Conservation (phyloP, 1,140 invertebrate species). For the Ips nitidus region DNA sequence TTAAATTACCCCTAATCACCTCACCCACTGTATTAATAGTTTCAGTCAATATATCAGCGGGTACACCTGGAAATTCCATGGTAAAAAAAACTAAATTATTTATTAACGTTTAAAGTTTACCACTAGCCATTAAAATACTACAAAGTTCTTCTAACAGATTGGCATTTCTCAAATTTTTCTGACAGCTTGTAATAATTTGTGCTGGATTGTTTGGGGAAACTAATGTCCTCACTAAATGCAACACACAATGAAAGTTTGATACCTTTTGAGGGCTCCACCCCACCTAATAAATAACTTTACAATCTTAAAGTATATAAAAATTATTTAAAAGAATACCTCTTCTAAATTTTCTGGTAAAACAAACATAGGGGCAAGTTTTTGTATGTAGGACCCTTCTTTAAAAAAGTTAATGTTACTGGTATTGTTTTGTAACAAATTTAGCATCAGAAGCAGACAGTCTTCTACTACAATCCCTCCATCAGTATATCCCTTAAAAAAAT, state of each 20-base stretch:
- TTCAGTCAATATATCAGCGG: slow-evolving; percentile 93
- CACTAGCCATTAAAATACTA: slow-evolving; percentile 89
- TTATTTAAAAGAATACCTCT: slow-evolving; percentile 54
- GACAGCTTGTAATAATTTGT: slow-evolving; percentile 73
- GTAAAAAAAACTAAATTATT: background rate
- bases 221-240: slow-evolving; percentile 82
- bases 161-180: slow-evolving; percentile 83
- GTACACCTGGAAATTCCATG: slow-evolving; percentile 65
- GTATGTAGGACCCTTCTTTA: slow-evolving; percentile 95
- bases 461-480: slow-evolving; percentile 98
- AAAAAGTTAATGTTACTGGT: slow-evolving; percentile 98
- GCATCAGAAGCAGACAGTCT: slow-evolving; percentile 93
- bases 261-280: slow-evolving; percentile 95
- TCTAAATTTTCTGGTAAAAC: slow-evolving; percentile 69
- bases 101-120: slow-evolving; percentile 10
- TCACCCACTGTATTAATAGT: slow-evolving; percentile 95
- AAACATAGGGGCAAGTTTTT: slow-evolving; percentile 86
- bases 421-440: slow-evolving; percentile 94
- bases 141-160: slow-evolving; percentile 83
- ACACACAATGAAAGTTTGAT: slow-evolving; percentile 88
- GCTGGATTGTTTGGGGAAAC: slow-evolving; percentile 50
- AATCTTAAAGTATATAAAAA: background rate
- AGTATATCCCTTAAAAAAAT: slow-evolving; percentile 65
- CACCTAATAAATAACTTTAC: slow-evolving; percentile 36
- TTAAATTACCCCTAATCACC: slow-evolving; percentile 85